phyloP scores from a whole-genome alignment of 2,888 invertebrate species.

The Cremastinae sp. region DNA sequence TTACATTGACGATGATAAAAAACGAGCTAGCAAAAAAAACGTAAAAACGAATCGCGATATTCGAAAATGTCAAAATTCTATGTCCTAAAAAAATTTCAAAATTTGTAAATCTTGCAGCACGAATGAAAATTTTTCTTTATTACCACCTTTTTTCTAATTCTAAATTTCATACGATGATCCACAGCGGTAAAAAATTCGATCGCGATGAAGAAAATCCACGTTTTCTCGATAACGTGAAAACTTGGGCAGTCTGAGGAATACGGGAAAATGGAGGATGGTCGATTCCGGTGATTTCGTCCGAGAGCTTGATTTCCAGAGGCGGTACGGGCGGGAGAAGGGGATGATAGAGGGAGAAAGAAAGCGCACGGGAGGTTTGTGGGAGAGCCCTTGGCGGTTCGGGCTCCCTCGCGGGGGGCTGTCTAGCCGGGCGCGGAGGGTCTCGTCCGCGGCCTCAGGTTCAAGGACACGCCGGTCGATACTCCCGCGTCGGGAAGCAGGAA shows the following conservation, averaged over 20 bases:
- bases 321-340: neutral
- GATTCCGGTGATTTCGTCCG: constrained; percentile 4
- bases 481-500: constrained; percentile 65
- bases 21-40: too few species aligned
- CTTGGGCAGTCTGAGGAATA: constrained; percentile 24
- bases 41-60: too few species aligned
- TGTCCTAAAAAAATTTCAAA: too few species aligned
- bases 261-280: constrained; percentile 1
- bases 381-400: constrained; percentile 67
- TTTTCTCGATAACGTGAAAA: too few species aligned
- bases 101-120: too few species aligned
- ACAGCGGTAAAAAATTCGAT: too few species aligned
- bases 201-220: too few species aligned
- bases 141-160: too few species aligned
- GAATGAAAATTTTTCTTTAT: too few species aligned
- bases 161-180: too few species aligned
- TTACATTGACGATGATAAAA: too few species aligned
- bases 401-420: constrained; percentile 68
- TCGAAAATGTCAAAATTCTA: too few species aligned
- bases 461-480: constrained; percentile 76
- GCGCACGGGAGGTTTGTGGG: constrained; percentile 57
- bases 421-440: constrained; percentile 72
- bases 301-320: constrained; percentile 31
- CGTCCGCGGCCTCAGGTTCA: constrained; percentile 74
- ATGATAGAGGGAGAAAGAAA: constrained; percentile 39